These are phyloP conservation scores for Cryptus armator DNA, from an alignment of 2,888 invertebrate genomes.

Conservation along the genomic window DNA sequence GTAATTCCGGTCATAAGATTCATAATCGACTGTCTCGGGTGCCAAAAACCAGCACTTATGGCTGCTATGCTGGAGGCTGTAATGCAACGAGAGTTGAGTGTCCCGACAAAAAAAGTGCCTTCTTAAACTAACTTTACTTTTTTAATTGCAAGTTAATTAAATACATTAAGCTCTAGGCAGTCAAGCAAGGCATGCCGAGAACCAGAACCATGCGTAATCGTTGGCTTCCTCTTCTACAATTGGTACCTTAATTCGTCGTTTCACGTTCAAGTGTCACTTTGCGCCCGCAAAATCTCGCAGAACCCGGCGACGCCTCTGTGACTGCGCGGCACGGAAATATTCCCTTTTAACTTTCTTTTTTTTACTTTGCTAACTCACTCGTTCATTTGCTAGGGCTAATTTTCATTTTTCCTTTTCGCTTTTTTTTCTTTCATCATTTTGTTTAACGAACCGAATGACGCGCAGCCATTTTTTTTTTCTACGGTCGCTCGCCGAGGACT, in stretches of 20 bases:
- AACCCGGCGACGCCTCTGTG: not conserved
- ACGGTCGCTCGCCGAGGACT: not conserved
- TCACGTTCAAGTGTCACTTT: too few species aligned
- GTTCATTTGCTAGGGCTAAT: not conserved
- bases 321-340: not conserved
- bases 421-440: not conserved
- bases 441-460: not conserved
- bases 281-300: not conserved
- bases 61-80: not conserved
- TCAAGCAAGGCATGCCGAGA: not conserved
- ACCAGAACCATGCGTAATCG: conserved; percentile 13
- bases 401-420: not conserved
- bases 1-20: not conserved
- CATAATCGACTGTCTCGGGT: not conserved
- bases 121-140: conserved; percentile 26
- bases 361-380: not conserved
- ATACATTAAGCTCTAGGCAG: conserved; percentile 13
- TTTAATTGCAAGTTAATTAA: conserved; percentile 39
- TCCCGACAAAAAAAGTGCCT: conserved; percentile 16
- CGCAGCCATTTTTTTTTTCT: not conserved
- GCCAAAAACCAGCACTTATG: not conserved
- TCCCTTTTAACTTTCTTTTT: not conserved
- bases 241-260: not conserved
- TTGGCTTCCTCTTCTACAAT: not conserved
- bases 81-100: not conserved